Evolutionary conservation across 2,888 invertebrate genomes (phyloP).

Genomic region (Stenichneumon culpator): DNA sequence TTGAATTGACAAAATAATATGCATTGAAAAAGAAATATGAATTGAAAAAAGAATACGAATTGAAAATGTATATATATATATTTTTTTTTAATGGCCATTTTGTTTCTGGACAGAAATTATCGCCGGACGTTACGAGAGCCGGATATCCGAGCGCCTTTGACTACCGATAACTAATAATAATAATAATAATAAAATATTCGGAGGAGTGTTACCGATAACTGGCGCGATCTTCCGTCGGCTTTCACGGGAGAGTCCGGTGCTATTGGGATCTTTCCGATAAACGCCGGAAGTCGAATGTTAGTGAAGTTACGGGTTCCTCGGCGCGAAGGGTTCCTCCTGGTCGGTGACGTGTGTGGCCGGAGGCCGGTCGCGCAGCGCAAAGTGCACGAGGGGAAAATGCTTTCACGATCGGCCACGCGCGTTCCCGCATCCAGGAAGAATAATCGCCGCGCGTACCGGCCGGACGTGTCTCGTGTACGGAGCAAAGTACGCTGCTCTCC

Average conservation of each 20-base stretch:
- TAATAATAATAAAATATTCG: neutral
- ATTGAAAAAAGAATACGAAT: too few species aligned
- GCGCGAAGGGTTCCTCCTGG: neutral
- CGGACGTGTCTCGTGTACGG: slow-evolving; percentile 46
- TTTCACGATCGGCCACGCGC: slow-evolving; percentile 63
- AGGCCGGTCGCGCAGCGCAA: slow-evolving; percentile 8
- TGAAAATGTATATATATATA: neutral
- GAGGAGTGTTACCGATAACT: neutral
- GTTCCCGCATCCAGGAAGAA: slow-evolving; percentile 45
- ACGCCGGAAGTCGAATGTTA: slow-evolving; percentile 63
- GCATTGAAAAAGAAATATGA: neutral
- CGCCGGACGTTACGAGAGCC: neutral
- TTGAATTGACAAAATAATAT: neutral
- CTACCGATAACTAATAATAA: neutral
- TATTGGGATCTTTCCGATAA: slow-evolving; percentile 29
- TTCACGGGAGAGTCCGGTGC: neutral
- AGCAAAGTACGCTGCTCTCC: slow-evolving; percentile 19
- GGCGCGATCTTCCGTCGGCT: slow-evolving; percentile 3
- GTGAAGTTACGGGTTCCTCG: slow-evolving; percentile 29
- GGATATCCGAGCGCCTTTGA: neutral
- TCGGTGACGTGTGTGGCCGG: neutral
- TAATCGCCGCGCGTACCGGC: slow-evolving; percentile 42
- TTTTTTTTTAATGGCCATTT: neutral
- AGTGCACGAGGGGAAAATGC: slow-evolving; percentile 59
- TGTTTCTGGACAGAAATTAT: neutral